Base-by-base conservation (phyloP, 2,888 invertebrate genomes). In the Agrotis exclamationis region DNA sequence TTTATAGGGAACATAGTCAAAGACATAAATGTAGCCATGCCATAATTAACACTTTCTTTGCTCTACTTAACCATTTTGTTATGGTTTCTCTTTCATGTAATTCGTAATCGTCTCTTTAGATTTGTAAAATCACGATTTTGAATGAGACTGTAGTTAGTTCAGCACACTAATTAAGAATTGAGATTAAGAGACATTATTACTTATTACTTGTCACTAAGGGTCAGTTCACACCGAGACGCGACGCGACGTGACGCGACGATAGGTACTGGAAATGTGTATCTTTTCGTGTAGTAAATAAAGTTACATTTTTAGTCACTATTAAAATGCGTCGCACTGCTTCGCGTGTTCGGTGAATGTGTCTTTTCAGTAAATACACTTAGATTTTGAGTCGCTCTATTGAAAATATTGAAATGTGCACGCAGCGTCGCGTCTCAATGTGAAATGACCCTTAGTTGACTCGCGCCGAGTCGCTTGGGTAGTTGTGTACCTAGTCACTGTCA, bases 21-120 rank as follows among this genome's bases (percentile, higher is more conserved):
- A n/a, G n/a, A n/a, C n/a, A n/a, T n/a, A n/a, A n/a, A 14, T 39
- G 28, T 28, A 28, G 28, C 28, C 28, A 48, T 48, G 48, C 20
- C 18, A 3, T 53, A 39, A 7, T 44, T 14, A 39, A 39, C 9
- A 24, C 14, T 47, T 39, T 50, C 3, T 44, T 39, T 56, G 68
- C 18, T 11, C 54, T 56, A 24, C 14, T 68, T 69, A 24, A 4
- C 18, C 47, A 39, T 47, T 39, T 3, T 18, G 16, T 47, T 45
- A 67, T 14, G 54, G n/a, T 69, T 67, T 67, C n/a, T n/a, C 20
- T 20, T 64, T 51, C 20, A 45, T 28, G 22, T 22, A 2, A 51
- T 65, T 28, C 14, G 24, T 24, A 53, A 22, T 28, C 28, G 6
- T 60, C 14, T 28, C 20, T 28, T 28, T 6, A 13, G 5, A 48